Evolutionary conservation across 2,888 invertebrate species (phyloP), one percentile per base, ranked within the genome.

Genomic region (Rambutsinella grinnellia): DNA sequence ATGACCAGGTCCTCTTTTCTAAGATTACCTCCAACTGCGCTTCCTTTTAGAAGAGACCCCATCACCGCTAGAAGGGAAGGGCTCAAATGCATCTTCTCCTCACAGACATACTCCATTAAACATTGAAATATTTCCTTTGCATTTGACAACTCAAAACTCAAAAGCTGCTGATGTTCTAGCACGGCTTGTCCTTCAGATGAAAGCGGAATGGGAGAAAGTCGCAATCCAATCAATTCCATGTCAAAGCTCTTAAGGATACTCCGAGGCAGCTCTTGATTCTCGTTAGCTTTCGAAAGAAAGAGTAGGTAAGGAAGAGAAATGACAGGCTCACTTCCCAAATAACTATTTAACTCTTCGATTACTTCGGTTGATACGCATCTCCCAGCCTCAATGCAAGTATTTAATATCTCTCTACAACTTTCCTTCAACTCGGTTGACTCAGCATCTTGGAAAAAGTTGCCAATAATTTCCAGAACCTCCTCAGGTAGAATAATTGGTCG

Each of bases 201-300:
- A 5, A 17, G 3, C 19, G 8, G 10, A 3, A 36, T 36, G 15
- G 19, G 36, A n/a, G n/a, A 53, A 3, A 68, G 28, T 15, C 28
- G 3, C 21, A 68, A 2, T 15, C 17, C 57, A 23, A 68, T 68
- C 15, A 68, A 15, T 26, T 68, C 58, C 57, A 68, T 44, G 3
- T 68, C 24, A n/a, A 68, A 68, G 26, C 47, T 47, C 5, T 19
- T 17, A 21, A 68, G 60, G 15, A 58, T 60, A 3, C n/a, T 6
- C 13, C 15, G 19, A 6, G 68, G 23, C 26, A 68, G 17, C 19
- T 68, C 68, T 26, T 68, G 68, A 28, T 46, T 58, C 10, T 57
- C 47, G 17, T 49, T 57, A 10, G 58, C 58, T 3, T 24, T 28
- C 3, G n/a, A n/a, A 6, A 68, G 56, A 2, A n/a, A 17, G n/a